These are phyloP conservation scores for Helobdella robusta DNA, from an alignment of 2,888 invertebrate genomes.

Conservation along the genomic window DNA sequence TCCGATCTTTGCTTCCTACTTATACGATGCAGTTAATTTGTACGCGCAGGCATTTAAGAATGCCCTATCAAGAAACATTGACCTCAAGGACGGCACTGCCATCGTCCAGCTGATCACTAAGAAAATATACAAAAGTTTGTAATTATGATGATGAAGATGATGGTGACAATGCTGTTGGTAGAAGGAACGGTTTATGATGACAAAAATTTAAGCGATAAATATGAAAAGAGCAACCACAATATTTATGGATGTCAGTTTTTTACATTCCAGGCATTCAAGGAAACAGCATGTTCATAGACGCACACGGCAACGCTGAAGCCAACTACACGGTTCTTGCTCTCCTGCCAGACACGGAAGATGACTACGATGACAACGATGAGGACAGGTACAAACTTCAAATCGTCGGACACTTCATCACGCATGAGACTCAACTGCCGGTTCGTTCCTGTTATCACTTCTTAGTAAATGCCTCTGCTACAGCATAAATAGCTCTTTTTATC, in stretches of 20 bases:
- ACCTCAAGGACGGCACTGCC: conserved; percentile 62
- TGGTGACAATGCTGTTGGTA: no score
- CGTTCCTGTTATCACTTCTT: neutral
- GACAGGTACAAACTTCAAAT: conserved; percentile 42
- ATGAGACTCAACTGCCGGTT: conserved; percentile 18
- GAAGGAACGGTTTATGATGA: no score
- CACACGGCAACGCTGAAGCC: conserved; percentile 45
- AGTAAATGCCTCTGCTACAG: no score
- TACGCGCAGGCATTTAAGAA: conserved; percentile 75
- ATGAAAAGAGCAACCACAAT: no score
- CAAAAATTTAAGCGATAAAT: no score
- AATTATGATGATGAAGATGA: no score
- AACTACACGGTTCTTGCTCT: conserved; percentile 44
- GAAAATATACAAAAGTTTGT: conserved; percentile 77
- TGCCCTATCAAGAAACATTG: conserved; percentile 58
- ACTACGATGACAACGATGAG: conserved; percentile 14
- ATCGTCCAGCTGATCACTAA: conserved; percentile 52
- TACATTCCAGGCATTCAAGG: conserved; percentile 43
- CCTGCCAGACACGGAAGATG: conserved; percentile 8
- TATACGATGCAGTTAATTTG: conserved; percentile 63
- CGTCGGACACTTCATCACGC: conserved; percentile 38
- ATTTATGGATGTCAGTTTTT: neutral
- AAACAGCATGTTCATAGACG: conserved; percentile 41
- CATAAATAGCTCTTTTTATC: no score
- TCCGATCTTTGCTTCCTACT: conserved; percentile 43